Conservation (phyloP, 2,113 vertebrate species). For the Cercopithecus mona region DNA sequence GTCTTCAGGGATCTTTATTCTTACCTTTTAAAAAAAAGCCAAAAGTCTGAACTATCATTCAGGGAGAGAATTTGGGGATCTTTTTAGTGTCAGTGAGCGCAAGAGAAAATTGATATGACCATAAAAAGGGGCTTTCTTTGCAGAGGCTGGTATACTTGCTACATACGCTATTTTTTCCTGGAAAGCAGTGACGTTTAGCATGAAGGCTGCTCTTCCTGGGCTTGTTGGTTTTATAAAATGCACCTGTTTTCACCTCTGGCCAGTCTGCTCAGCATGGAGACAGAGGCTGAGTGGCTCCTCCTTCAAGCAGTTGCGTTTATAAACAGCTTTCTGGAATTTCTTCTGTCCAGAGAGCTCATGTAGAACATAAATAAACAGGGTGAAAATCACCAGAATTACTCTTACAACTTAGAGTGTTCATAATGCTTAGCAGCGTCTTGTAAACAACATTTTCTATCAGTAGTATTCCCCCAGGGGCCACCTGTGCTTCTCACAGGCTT, state of each 20-base stretch:
- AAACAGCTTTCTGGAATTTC: conserved; percentile 34
- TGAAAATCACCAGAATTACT: not conserved
- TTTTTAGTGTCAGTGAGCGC: conserved; percentile 46
- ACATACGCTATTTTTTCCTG: not conserved
- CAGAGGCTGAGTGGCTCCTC: conserved; percentile 46
- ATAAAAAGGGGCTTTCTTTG: conserved; percentile 37
- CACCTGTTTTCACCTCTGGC: not conserved
- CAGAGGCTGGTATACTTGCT: conserved; percentile 25
- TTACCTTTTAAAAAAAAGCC: not conserved
- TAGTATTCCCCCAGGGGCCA: not conserved
- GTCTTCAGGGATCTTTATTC: conserved; percentile 18
- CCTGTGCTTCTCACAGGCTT: not conserved
- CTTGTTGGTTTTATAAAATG: conserved; percentile 1
- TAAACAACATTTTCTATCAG: not conserved
- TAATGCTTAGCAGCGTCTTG: not conserved
- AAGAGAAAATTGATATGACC: conserved; percentile 64
- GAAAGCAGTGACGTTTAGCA: conserved; percentile 49
- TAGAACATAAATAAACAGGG: not conserved
- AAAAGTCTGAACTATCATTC: conserved; percentile 8
- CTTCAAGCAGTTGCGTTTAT: not conserved
- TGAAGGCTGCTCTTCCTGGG: conserved; percentile 41
- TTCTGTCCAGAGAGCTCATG: not conserved
- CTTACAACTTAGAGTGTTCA: not conserved
- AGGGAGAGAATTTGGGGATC: not conserved
- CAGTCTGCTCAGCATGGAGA: conserved; percentile 63